Evolutionary conservation across 2,797 vertebrate genomes (phyloP).

Genomic region (Acrossocheilus wenchowensis): DNA sequence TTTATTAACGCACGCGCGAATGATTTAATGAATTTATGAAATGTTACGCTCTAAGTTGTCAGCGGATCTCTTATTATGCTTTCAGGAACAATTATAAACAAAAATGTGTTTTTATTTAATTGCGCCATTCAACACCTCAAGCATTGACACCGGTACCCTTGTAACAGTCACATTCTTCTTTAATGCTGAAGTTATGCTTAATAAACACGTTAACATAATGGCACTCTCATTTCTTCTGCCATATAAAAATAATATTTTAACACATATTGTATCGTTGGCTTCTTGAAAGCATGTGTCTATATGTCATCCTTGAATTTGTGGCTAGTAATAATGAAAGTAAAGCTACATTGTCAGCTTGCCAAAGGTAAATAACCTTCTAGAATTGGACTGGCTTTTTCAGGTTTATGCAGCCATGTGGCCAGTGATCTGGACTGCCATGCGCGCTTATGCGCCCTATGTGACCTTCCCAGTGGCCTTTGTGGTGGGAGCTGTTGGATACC

Average conservation of each 20-base stretch:
- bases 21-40: neutral
- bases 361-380: neutral
- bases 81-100: neutral
- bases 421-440: slow-evolving; percentile 83
- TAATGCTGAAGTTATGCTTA: neutral
- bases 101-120: too few relatives aligned
- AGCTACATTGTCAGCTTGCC: neutral
- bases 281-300: neutral
- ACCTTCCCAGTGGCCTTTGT: slow-evolving; percentile 96
- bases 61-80: neutral
- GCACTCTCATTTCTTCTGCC: neutral
- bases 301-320: neutral
- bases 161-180: neutral
- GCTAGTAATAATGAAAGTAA: neutral
- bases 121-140: neutral
- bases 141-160: slow-evolving; percentile 9
- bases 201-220: neutral
- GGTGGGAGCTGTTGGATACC: slow-evolving; percentile 94
- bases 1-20: neutral
- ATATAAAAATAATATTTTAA: neutral
- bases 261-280: neutral
- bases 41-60: neutral
- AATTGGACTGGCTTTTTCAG: neutral
- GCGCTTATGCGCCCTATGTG: slow-evolving; percentile 93
- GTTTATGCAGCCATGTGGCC: slow-evolving; percentile 86